Conservation (phyloP, 1,140 invertebrate genomes). For the Brachionus calyciflorus region DNA sequence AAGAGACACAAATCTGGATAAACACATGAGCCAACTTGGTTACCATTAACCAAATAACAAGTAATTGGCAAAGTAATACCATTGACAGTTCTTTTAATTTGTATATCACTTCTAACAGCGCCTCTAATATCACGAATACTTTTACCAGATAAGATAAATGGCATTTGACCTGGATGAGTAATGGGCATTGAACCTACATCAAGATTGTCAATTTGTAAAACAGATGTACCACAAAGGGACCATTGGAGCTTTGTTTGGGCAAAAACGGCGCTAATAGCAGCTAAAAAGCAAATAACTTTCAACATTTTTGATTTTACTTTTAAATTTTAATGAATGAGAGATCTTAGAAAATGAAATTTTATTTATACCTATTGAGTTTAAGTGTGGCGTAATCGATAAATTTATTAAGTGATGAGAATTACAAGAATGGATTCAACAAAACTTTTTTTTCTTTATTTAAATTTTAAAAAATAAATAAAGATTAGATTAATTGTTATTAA, state of each 20-base stretch:
- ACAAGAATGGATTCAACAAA: too few species aligned
- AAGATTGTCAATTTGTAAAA: background rate
- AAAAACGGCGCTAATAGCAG: background rate
- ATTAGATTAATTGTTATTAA: too few species aligned
- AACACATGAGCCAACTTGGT: conserved; percentile 34
- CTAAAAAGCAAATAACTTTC: conserved; percentile 26
- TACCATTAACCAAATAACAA: conserved; percentile 42
- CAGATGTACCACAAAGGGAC: conserved; percentile 29
- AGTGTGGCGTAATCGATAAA: too few species aligned
- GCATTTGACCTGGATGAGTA: conserved; percentile 21
- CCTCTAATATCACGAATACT: conserved; percentile 29
- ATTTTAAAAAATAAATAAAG: too few species aligned
- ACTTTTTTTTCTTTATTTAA: too few species aligned
- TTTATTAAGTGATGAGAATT: too few species aligned
- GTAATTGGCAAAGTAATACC: conserved; percentile 26
- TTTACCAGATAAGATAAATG: conserved; percentile 10
- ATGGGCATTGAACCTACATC: conserved; percentile 35
- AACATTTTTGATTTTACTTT: too few species aligned
- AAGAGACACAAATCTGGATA: conserved; percentile 39
- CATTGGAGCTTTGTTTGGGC: conserved; percentile 33
- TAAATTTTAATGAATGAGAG: too few species aligned
- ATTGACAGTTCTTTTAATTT: background rate
- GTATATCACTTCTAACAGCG: background rate
- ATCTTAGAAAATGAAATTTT: too few species aligned
- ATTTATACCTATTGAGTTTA: too few species aligned